Percentiles rank a stretch among this genome's conserved stretches.
phyloP scores from a whole-genome alignment of 2,113 vertebrate genomes.

The Mystacornis crossleyi region DNA sequence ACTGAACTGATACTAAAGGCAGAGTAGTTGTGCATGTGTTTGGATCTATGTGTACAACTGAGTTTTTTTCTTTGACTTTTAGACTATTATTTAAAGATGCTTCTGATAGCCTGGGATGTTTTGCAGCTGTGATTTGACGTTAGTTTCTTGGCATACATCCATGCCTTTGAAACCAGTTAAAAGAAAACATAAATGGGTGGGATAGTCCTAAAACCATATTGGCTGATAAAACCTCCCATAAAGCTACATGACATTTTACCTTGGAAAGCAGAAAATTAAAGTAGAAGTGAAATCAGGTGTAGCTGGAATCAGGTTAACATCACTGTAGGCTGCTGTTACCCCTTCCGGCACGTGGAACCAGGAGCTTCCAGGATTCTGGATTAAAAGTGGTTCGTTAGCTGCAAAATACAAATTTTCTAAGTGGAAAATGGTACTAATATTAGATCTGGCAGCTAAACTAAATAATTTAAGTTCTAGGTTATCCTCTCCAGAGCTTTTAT shows the following conservation, averaged over 20 bases:
- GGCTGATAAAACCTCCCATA: background rate
- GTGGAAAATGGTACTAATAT: background rate
- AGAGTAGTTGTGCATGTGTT: background rate
- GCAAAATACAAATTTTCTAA: background rate
- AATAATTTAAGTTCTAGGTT: background rate
- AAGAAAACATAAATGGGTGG: background rate
- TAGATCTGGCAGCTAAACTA: background rate
- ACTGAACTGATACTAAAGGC: background rate
- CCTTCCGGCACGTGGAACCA: background rate
- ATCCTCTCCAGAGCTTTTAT: constrained; percentile 7
- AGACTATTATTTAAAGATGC: background rate
- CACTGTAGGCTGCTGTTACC: background rate
- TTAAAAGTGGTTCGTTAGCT: background rate
- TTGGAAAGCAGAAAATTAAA: background rate
- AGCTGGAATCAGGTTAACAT: background rate
- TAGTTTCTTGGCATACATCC: background rate
- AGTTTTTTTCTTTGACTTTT: background rate
- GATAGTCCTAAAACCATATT: background rate
- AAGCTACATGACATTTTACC: background rate
- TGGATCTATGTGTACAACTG: background rate
- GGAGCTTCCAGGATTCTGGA: background rate
- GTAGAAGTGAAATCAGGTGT: background rate
- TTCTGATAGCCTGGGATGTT: background rate
- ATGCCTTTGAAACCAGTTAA: background rate
- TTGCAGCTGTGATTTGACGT: background rate